These are phyloP conservation scores for Henicopernis longicauda DNA, from an alignment of 2,113 vertebrate species.

Conservation along the genomic window DNA sequence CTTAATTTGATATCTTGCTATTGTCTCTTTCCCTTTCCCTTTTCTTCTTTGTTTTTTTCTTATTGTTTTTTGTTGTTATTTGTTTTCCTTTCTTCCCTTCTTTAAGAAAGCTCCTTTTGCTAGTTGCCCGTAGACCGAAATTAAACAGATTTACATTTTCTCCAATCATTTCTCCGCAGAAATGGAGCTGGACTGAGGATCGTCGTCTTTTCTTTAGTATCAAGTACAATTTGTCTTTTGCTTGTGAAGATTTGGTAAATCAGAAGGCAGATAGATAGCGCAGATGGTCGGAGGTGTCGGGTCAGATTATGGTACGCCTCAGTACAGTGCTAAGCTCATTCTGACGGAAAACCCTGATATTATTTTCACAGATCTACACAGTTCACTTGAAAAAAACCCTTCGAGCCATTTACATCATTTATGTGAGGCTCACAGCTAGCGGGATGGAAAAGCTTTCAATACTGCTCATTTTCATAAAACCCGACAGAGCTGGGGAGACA, in stretches of 20 bases:
- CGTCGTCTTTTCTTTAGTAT: constrained; percentile 83
- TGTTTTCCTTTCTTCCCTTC: background rate
- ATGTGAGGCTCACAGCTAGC: constrained; percentile 80
- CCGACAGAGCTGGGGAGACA: constrained; percentile 48
- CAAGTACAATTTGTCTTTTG: constrained; percentile 89
- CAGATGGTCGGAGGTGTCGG: constrained; percentile 99
- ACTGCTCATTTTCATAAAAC: constrained; percentile 81
- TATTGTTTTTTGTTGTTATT: background rate
- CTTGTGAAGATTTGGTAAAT: constrained; percentile 88
- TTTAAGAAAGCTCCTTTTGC: background rate
- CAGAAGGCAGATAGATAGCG: constrained; percentile 98
- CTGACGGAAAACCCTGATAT: constrained; percentile 97
- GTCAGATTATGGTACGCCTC: constrained; percentile 97
- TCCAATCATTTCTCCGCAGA: constrained; percentile 27
- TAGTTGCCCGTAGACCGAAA: constrained; percentile 21
- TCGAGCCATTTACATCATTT: constrained; percentile 86
- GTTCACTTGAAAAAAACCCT: constrained; percentile 80
- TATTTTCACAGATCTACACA: constrained; percentile 89
- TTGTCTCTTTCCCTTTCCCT: background rate
- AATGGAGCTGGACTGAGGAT: background rate
- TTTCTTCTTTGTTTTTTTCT: background rate
- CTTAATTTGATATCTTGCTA: background rate
- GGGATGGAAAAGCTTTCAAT: constrained; percentile 83
- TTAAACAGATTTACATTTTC: constrained; percentile 53
- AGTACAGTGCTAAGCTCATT: constrained; percentile 92